Evolutionary conservation across 2,888 invertebrate species (phyloP).

Genomic region (Sinopyrophorus schimmeli): DNA sequence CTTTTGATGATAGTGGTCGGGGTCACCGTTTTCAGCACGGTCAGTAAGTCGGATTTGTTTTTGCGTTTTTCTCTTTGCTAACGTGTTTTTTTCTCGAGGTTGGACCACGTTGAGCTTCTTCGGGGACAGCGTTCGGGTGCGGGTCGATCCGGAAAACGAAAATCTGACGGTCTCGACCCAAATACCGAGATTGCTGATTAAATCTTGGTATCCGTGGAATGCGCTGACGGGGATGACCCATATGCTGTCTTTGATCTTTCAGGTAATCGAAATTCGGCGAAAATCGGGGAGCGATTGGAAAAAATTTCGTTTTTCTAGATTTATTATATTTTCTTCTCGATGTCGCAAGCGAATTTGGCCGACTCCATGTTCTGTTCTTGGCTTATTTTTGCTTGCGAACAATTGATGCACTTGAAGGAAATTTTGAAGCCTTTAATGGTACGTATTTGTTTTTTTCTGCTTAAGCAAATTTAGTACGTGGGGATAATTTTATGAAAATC

Average conservation of each 20-base stretch:
- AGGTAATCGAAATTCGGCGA: too few species aligned
- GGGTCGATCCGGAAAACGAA: slow-evolving; percentile 68
- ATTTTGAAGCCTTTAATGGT: slow-evolving; percentile 85
- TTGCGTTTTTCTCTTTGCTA: background rate
- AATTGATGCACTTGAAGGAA: slow-evolving; percentile 80
- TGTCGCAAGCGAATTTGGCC: slow-evolving; percentile 58
- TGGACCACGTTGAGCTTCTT: slow-evolving; percentile 83
- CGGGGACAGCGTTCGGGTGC: slow-evolving; percentile 72
- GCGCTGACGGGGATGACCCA: slow-evolving; percentile 71
- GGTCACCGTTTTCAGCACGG: slow-evolving; percentile 64
- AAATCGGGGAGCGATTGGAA: too few species aligned
- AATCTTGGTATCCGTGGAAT: slow-evolving; percentile 80
- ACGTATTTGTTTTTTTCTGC: too few species aligned
- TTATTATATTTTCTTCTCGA: slow-evolving; percentile 53
- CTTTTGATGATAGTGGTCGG: slow-evolving; percentile 68
- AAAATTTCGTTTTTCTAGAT: slow-evolving; percentile 43
- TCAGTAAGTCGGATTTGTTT: slow-evolving; percentile 57
- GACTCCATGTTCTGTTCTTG: slow-evolving; percentile 84
- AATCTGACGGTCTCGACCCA: slow-evolving; percentile 70
- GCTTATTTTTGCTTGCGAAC: slow-evolving; percentile 84
- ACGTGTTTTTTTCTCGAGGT: slow-evolving; percentile 51
- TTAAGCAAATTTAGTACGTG: too few species aligned
- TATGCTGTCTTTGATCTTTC: slow-evolving; percentile 67
- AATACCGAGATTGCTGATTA: slow-evolving; percentile 73
- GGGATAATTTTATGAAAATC: too few species aligned